Conservation (phyloP, 2,113 vertebrate species). For the Vidua macroura region DNA sequence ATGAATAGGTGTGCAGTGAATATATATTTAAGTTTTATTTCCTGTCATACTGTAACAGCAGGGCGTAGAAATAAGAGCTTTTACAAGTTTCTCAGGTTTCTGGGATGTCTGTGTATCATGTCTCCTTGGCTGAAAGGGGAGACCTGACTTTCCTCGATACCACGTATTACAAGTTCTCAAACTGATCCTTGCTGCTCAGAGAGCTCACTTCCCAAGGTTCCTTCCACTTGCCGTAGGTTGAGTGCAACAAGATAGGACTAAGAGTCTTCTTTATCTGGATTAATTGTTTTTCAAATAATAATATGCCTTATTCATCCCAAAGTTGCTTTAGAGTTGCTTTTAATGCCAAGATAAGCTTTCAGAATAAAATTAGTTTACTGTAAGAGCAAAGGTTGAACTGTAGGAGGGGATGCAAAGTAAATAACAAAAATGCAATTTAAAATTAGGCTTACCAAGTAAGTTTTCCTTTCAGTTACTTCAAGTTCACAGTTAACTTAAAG, state of each 20-base stretch:
- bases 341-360: neutral
- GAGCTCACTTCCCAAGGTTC: neutral
- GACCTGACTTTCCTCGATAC: neutral
- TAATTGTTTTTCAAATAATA: neutral
- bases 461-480: neutral
- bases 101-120: neutral
- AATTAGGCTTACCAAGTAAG: neutral
- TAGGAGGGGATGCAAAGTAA: neutral
- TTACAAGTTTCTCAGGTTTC: constrained; percentile 17
- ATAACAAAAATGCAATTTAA: neutral
- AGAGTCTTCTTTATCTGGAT: neutral
- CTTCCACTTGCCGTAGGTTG: neutral
- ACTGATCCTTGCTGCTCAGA: neutral
- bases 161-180: neutral
- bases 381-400: neutral
- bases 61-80: neutral
- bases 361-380: neutral
- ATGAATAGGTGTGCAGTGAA: neutral
- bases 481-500: neutral
- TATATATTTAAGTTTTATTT: neutral
- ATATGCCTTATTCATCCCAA: neutral
- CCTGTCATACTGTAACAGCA: neutral
- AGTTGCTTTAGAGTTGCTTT: neutral
- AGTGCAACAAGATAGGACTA: neutral
- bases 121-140: constrained; percentile 1